A percentile compares a stretch with the other conserved stretches of the same genome.
Conservation (phyloP, 2,113 vertebrate species). For the Dolichotis patagonum region DNA sequence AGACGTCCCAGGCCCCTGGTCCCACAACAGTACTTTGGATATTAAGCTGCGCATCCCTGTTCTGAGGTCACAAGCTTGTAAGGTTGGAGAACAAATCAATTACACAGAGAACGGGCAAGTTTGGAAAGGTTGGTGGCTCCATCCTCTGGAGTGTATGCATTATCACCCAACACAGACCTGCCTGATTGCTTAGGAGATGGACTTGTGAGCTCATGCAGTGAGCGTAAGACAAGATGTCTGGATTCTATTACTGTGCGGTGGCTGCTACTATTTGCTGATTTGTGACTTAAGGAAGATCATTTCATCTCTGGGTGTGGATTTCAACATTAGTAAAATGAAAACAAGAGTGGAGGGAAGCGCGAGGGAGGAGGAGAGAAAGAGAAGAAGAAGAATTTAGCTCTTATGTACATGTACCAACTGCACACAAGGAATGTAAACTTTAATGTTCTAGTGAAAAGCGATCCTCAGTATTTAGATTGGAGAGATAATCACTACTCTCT, state of each 20-base stretch:
- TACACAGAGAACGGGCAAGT: slow-evolving; percentile 24
- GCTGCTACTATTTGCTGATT: slow-evolving; percentile 6
- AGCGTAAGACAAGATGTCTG: background rate
- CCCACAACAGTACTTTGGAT: background rate
- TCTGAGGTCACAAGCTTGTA: slow-evolving; percentile 25
- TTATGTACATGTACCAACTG: too few relatives aligned
- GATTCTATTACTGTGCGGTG: slow-evolving; percentile 21
- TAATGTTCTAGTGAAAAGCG: background rate
- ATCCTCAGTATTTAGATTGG: background rate
- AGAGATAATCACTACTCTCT: background rate
- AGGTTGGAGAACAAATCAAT: background rate
- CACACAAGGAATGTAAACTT: background rate
- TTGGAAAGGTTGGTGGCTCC: slow-evolving; percentile 28
- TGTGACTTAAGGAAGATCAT: slow-evolving; percentile 6
- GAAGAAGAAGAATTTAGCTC: too few relatives aligned
- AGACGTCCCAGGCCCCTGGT: background rate
- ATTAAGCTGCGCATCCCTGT: background rate
- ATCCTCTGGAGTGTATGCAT: background rate
- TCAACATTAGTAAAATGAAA: slow-evolving; percentile 53
- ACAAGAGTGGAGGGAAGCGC: background rate
- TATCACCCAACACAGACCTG: background rate
- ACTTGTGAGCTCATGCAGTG: background rate
- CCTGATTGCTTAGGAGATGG: background rate
- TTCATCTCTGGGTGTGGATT: slow-evolving; percentile 20
- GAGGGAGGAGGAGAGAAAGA: too few relatives aligned